These are phyloP conservation scores for Phaethornis superciliosus DNA, from an alignment of 2,113 vertebrate genomes.

Conservation along the genomic window DNA sequence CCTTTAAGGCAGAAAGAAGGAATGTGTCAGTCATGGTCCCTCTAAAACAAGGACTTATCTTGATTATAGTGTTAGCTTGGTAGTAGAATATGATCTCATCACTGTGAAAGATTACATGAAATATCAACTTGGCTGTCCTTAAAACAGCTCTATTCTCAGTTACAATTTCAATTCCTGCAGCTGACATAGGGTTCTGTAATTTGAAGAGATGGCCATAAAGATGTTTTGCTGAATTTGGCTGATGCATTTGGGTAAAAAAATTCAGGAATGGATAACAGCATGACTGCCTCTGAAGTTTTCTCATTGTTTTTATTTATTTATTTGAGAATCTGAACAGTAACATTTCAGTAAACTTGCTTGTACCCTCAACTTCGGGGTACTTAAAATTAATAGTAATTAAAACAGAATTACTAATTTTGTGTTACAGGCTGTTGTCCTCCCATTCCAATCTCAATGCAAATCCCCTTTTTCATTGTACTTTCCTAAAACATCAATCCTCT, in stretches of 20 bases:
- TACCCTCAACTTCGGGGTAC: background rate
- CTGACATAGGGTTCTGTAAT: slow-evolving; percentile 54
- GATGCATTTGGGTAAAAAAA: background rate
- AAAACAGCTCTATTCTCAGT: slow-evolving; percentile 53
- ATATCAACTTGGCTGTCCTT: slow-evolving; percentile 67
- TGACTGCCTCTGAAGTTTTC: background rate
- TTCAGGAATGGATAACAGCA: background rate
- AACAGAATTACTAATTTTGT: background rate
- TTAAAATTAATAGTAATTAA: background rate
- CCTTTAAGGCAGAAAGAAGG: slow-evolving; percentile 20
- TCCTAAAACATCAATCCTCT: background rate
- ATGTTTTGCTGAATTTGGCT: slow-evolving; percentile 51
- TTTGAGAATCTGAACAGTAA: slow-evolving; percentile 9
- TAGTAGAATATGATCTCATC: slow-evolving; percentile 70
- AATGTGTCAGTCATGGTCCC: slow-evolving; percentile 26
- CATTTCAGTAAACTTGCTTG: background rate
- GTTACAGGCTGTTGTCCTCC: background rate
- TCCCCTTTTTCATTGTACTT: background rate
- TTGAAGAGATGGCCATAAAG: slow-evolving; percentile 57
- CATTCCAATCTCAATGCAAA: background rate
- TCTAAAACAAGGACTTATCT: slow-evolving; percentile 52
- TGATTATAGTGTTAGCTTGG: slow-evolving; percentile 59
- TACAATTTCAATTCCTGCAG: slow-evolving; percentile 58
- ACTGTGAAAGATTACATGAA: slow-evolving; percentile 70
- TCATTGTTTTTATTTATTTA: background rate